Percentiles rank a stretch among this genome's conserved stretches.
Evolutionary conservation across 2,113 vertebrate genomes (phyloP).

Genomic region (Menidia beryllina): DNA sequence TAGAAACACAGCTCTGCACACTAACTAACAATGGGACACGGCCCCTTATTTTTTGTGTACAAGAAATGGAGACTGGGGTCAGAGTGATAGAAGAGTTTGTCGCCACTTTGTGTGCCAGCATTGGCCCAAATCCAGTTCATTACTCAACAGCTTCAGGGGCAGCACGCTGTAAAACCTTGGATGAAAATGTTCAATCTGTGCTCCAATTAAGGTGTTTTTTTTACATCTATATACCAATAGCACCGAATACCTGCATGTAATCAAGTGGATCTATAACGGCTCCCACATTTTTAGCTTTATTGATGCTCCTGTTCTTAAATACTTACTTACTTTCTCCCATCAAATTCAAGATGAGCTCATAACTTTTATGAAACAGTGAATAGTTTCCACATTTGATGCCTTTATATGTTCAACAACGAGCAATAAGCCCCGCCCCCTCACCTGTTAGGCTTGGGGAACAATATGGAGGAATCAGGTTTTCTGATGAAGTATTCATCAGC

Average conservation of each 20-base stretch:
- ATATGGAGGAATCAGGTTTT: constrained; percentile 84
- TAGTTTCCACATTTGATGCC: too few species aligned
- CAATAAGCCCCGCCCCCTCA: too few species aligned
- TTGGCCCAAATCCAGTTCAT: constrained; percentile 34
- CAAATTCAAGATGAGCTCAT: too few species aligned
- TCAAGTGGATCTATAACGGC: too few species aligned
- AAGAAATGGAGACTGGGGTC: neutral
- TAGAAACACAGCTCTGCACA: neutral
- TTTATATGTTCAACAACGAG: too few species aligned
- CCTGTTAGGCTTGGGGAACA: constrained; percentile 88
- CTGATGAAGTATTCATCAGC: constrained; percentile 92
- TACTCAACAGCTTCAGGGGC: constrained; percentile 30
- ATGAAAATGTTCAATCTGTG: constrained; percentile 34
- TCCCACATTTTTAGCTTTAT: too few species aligned
- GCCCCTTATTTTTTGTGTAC: neutral
- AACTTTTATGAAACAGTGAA: too few species aligned
- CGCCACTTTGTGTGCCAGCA: constrained; percentile 14
- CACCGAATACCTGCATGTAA: too few species aligned
- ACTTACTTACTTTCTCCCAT: too few species aligned
- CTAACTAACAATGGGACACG: constrained; percentile 13
- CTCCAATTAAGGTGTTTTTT: constrained; percentile 6
- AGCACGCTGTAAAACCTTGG: constrained; percentile 17
- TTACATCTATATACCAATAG: neutral
- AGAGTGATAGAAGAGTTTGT: constrained; percentile 16
- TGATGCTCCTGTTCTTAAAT: too few species aligned